phyloP scores from a whole-genome alignment of 2,888 invertebrate species.

The Phengaris alcon region DNA sequence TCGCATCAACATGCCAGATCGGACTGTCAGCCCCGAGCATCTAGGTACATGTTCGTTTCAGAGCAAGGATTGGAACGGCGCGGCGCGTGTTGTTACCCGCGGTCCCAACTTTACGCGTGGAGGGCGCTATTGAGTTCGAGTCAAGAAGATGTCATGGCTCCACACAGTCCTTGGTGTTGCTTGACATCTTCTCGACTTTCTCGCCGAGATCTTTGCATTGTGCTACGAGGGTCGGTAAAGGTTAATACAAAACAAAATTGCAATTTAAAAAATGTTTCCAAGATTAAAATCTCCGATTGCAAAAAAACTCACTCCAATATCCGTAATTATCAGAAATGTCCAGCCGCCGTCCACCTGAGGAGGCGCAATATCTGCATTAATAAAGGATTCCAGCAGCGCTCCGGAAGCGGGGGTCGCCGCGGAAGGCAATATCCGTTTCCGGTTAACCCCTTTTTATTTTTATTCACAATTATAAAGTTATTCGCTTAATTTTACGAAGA shows the following conservation, averaged over 20 bases:
- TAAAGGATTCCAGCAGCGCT: constrained; percentile 35
- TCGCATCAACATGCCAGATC: too few species aligned
- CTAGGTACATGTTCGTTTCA: too few species aligned
- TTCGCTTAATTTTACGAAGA: constrained; percentile 66
- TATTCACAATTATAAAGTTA: constrained; percentile 69
- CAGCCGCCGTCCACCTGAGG: constrained; percentile 32
- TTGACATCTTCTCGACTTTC: too few species aligned
- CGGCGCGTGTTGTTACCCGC: too few species aligned
- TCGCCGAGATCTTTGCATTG: too few species aligned
- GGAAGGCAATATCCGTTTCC: constrained; percentile 76
- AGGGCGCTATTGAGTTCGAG: too few species aligned
- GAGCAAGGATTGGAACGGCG: too few species aligned
- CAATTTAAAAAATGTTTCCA: not conserved
- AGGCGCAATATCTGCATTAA: constrained; percentile 33
- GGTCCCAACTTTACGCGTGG: too few species aligned
- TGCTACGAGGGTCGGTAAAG: too few species aligned
- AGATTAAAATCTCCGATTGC: not conserved
- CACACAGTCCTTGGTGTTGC: too few species aligned
- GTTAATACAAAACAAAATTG: not conserved
- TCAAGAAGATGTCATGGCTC: too few species aligned
- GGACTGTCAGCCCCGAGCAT: too few species aligned
- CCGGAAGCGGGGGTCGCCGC: constrained; percentile 63
- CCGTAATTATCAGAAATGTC: constrained; percentile 9
- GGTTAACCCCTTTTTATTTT: constrained; percentile 70
- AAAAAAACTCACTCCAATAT: not conserved